Percentiles rank a stretch among this genome's conserved stretches.
Evolutionary conservation across 1,140 invertebrate genomes (phyloP).

Genomic region (Zophobas atratus): DNA sequence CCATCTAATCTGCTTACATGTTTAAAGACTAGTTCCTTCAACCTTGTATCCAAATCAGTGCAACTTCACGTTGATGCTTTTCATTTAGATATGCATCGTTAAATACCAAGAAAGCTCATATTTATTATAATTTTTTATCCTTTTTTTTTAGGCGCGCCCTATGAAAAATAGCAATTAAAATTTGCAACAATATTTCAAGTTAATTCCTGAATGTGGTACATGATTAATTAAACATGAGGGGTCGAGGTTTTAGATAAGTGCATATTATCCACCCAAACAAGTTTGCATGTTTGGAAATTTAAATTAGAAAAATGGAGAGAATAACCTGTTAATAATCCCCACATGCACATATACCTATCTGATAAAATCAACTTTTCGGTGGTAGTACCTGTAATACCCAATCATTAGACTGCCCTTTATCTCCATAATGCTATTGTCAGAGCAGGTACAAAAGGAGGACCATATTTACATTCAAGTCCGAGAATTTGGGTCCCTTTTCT

Average conservation of each 20-base stretch:
- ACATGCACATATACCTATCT: constrained; percentile 34
- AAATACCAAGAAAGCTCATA: constrained; percentile 7
- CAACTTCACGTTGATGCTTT: neutral
- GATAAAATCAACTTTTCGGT: constrained; percentile 27
- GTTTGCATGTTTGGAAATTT: constrained; percentile 47
- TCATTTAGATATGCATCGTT: constrained; percentile 21
- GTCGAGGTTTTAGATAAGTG: constrained; percentile 43
- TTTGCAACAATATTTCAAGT: constrained; percentile 27
- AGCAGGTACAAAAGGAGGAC: constrained; percentile 18
- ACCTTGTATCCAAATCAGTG: constrained; percentile 15
- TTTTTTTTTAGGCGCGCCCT: constrained; percentile 5
- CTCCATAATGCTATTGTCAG: neutral
- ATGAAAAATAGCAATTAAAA: constrained; percentile 25
- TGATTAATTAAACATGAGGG: constrained; percentile 42
- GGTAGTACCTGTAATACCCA: constrained; percentile 12
- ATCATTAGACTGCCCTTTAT: constrained; percentile 21
- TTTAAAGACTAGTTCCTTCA: constrained; percentile 25
- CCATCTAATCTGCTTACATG: constrained; percentile 35
- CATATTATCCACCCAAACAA: constrained; percentile 48
- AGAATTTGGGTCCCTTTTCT: constrained; percentile 48
- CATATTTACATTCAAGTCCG: constrained; percentile 36
- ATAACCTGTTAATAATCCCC: constrained; percentile 50
- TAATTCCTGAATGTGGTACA: constrained; percentile 40
- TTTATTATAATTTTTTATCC: constrained; percentile 13
- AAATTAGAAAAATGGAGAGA: constrained; percentile 49